Evolutionary conservation across 2,888 invertebrate species (phyloP).

Genomic region (Ecliptopera silaceata): DNA sequence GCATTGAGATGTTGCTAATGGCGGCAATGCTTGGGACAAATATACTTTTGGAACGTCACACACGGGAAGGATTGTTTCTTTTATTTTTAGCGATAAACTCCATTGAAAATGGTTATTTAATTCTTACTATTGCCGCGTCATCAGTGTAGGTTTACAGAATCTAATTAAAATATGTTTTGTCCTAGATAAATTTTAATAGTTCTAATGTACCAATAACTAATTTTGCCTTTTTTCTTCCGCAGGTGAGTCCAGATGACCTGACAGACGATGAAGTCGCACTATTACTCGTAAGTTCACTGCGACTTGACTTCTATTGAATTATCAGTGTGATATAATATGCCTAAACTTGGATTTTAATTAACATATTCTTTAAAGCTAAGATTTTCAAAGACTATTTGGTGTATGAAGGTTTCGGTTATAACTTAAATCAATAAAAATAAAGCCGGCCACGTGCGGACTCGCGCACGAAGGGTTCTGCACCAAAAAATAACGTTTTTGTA

Average conservation of each 20-base stretch:
- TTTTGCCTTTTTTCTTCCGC: conserved; percentile 44
- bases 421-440: conserved; percentile 10
- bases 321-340: too few relatives aligned
- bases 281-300: conserved; percentile 47
- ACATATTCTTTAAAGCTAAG: neutral
- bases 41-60: too few relatives aligned
- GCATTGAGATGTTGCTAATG: neutral
- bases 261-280: conserved; percentile 44
- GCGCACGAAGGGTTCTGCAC: too few relatives aligned
- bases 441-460: too few relatives aligned
- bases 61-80: too few relatives aligned
- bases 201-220: conserved; percentile 2
- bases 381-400: neutral
- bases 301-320: conserved; percentile 3
- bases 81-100: too few relatives aligned
- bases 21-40: neutral
- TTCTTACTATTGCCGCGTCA: too few relatives aligned
- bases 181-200: neutral
- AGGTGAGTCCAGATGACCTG: conserved; percentile 67
- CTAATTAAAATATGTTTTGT: too few relatives aligned
- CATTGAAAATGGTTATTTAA: too few relatives aligned
- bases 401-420: neutral
- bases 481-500: too few relatives aligned
- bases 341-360: neutral
- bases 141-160: too few relatives aligned